A percentile compares a stretch with the other conserved stretches of the same genome.
Conservation (phyloP, 2,113 vertebrate species). For the Odocoileus hemionus region DNA sequence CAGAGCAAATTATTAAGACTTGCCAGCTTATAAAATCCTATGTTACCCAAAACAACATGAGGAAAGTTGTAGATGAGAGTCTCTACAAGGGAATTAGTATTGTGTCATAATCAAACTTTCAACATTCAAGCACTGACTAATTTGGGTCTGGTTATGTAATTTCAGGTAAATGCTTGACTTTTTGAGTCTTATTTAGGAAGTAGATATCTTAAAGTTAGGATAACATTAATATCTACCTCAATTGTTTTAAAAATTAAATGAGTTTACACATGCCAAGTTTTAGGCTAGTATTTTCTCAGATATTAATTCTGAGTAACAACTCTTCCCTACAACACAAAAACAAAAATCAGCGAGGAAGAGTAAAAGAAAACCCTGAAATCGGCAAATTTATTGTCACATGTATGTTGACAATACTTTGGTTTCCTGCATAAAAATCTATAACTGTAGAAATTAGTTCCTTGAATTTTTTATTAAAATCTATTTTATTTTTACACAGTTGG, state of each 20-base stretch:
- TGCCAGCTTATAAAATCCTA: neutral
- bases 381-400: neutral
- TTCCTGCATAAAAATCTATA: neutral
- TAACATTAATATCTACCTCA: neutral
- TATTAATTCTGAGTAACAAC: neutral
- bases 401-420: neutral
- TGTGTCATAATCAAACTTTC: neutral
- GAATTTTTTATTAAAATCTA: neutral
- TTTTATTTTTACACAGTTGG: neutral
- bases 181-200: neutral
- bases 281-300: neutral
- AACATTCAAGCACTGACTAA: neutral
- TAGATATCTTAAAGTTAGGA: neutral
- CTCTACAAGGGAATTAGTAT: neutral
- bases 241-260: neutral
- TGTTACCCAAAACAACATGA: neutral
- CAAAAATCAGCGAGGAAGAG: neutral
- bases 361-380: neutral
- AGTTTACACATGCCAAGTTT: neutral
- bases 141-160: neutral
- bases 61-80: neutral
- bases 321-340: neutral
- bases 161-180: neutral
- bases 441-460: neutral
- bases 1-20: neutral